Percentiles rank a stretch among this genome's conserved stretches.
Conservation (phyloP, 2,113 vertebrate species). For the Ibidorhyncha struthersii region DNA sequence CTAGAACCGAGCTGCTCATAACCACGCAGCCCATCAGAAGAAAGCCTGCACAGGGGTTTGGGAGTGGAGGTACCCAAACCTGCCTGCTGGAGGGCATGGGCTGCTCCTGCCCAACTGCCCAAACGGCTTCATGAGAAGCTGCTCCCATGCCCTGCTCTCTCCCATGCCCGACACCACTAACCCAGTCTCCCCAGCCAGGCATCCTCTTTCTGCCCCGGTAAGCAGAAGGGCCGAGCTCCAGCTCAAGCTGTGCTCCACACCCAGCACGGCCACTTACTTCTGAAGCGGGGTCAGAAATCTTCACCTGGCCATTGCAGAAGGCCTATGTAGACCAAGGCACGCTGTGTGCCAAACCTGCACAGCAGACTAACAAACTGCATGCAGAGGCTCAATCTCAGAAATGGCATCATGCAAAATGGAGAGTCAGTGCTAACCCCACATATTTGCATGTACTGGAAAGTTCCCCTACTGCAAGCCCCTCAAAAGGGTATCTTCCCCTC, state of each 20-base stretch:
- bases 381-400: background rate
- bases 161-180: background rate
- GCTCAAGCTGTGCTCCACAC: background rate
- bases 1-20: background rate
- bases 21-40: background rate
- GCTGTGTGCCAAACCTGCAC: background rate
- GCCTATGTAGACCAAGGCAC: background rate
- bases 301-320: background rate
- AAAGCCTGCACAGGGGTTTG: fast-evolving
- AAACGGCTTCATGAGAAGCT: background rate
- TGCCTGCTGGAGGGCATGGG: background rate
- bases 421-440: background rate
- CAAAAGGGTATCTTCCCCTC: background rate
- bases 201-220: background rate
- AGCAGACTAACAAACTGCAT: fast-evolving
- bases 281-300: background rate
- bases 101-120: background rate
- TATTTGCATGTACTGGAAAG: background rate
- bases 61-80: background rate
- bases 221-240: fast-evolving
- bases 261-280: fast-evolving
- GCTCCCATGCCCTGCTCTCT: background rate
- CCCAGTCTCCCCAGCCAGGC: background rate
- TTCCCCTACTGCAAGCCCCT: background rate
- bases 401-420: background rate